phyloP scores from a whole-genome alignment of 2,888 invertebrate species.

The Apodemia mormo region DNA sequence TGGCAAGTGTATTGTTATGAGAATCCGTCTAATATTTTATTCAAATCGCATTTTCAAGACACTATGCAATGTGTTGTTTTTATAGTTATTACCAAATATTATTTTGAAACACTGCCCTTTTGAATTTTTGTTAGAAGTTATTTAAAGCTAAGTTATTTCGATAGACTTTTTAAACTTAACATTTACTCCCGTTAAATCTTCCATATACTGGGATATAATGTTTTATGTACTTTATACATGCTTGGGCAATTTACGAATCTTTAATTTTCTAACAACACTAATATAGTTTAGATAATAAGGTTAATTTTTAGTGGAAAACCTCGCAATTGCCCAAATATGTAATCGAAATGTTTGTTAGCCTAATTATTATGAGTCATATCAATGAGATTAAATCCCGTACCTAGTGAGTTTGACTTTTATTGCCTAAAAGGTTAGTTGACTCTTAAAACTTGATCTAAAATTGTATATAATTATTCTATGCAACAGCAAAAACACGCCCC shows the following conservation, averaged over 20 bases:
- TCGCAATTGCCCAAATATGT: constrained; percentile 53
- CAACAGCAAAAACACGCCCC: too few species aligned
- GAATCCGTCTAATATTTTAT: too few species aligned
- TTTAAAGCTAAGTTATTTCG: background rate
- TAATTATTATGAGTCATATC: constrained; percentile 77
- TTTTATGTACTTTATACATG: constrained; percentile 27
- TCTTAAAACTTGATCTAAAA: too few species aligned
- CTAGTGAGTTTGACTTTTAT: constrained; percentile 51
- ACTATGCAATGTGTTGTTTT: background rate
- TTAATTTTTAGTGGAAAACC: constrained; percentile 23
- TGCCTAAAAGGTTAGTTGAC: too few species aligned
- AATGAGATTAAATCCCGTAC: constrained; percentile 77
- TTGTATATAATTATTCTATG: too few species aligned
- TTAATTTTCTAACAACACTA: constrained; percentile 7
- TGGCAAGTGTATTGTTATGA: too few species aligned
- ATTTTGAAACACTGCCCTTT: constrained; percentile 10
- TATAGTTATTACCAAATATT: constrained; percentile 6
- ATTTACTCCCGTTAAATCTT: constrained; percentile 12
- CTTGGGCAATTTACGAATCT: constrained; percentile 27
- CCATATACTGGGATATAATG: constrained; percentile 14
- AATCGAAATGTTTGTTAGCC: constrained; percentile 67
- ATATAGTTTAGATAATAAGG: constrained; percentile 18
- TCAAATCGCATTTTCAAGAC: constrained; percentile 23
- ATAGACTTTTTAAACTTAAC: constrained; percentile 18
- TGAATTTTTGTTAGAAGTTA: background rate